Percentiles rank a stretch among this genome's conserved stretches.
phyloP scores from a whole-genome alignment of 2,797 vertebrate species.

The Enteromius paludinosus region DNA sequence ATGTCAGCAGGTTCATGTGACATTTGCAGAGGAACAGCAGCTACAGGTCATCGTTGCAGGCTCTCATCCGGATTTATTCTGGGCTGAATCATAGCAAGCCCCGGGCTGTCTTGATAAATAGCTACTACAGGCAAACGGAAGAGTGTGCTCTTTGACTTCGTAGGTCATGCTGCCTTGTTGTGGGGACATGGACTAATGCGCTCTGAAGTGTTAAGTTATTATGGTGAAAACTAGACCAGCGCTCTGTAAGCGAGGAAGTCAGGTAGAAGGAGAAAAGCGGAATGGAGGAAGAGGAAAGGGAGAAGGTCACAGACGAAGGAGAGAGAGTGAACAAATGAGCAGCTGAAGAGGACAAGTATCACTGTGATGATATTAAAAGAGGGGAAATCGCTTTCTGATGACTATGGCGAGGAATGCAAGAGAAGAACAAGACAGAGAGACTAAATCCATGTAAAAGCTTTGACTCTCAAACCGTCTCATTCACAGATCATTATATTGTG shows the following conservation, averaged over 20 bases:
- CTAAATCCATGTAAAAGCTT: background rate
- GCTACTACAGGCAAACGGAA: conserved; percentile 78
- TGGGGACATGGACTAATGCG: conserved; percentile 82
- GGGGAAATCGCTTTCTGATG: conserved; percentile 40
- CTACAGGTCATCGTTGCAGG: conserved; percentile 62
- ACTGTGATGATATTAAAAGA: conserved; percentile 42
- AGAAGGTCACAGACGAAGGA: conserved; percentile 76
- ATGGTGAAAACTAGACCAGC: conserved; percentile 77
- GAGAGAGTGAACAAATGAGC: conserved; percentile 59
- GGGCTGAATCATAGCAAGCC: conserved; percentile 82
- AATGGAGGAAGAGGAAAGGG: conserved; percentile 79
- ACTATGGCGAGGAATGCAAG: conserved; percentile 9
- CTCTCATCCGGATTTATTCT: conserved; percentile 79
- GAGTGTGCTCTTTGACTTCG: conserved; percentile 83
- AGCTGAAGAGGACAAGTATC: conserved; percentile 38
- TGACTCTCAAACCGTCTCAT: background rate
- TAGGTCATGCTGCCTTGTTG: conserved; percentile 85
- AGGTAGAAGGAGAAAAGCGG: conserved; percentile 74
- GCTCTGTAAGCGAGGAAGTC: conserved; percentile 65
- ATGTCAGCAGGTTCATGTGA: conserved; percentile 42
- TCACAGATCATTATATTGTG: background rate
- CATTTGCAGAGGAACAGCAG: conserved; percentile 37
- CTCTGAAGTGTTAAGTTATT: conserved; percentile 86
- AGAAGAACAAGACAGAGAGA: conserved; percentile 67
- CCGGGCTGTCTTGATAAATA: conserved; percentile 85